Base-by-base conservation (phyloP, 64 coral and sea anemone genomes). In the Dendronephthya gigantea region DNA sequence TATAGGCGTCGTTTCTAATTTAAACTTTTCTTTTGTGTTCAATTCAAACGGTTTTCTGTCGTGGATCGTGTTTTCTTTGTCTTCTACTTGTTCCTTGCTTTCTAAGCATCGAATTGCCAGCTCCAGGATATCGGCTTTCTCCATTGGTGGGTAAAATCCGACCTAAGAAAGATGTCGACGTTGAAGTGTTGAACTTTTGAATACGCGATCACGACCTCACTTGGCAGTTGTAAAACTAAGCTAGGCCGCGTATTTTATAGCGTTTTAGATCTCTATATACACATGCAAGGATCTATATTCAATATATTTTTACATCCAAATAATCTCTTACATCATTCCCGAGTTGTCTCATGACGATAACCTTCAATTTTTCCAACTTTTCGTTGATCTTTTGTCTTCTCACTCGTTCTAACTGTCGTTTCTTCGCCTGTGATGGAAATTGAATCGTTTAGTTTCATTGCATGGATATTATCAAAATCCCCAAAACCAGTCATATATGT, bases 111-210 rank as follows among this genome's bases (percentile, higher is more conserved):
- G 7, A 35, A 79, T 79, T 10, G 72, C 72, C 6, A 79, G 30
- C 72, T 79, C 72, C 11, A 79, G 29, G 29, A 79, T 79, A 79
- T 79, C 72, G 12, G 72, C 72, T 79, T 79, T 79, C 29, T 79
- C 72, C 72, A 79, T 79, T 19, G 72, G 72, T 79, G 72, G 72
- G 36, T 79, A 79, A 35, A 79, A 79, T 15, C 72, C 72, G 22
- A 79, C 72, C 72, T 79, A 33, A 0, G 16, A 19, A 79, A n/a
- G 17, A 62, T n/a, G n/a, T n/a, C n/a, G n/a, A n/a, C n/a, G n/a
- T n/a, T n/a, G 55, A 62, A 17, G 25, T 23, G 25, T 62, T n/a
- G 25, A 62, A 62, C 55, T 62, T 7, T 62, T 62, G 25, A 27
- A 62, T 62, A n/a, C 19, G n/a, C n/a, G n/a, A n/a, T n/a, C n/a